phyloP scores from a whole-genome alignment of 2,888 invertebrate species.

The Phytoseiulus persimilis region DNA sequence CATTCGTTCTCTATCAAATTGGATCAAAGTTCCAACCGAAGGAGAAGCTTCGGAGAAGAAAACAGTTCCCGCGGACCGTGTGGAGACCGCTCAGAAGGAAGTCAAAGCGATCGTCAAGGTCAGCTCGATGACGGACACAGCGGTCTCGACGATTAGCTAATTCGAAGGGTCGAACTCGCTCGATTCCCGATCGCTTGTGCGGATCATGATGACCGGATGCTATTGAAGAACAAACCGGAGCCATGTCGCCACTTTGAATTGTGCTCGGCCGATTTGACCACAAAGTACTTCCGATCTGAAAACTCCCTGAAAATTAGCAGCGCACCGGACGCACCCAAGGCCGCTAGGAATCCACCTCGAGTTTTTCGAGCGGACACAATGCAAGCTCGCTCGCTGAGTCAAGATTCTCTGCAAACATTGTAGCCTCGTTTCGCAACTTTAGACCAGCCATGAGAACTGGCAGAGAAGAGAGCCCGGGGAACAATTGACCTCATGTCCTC shows the following conservation, averaged over 20 bases:
- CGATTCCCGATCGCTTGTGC: not conserved
- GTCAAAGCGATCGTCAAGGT: not conserved
- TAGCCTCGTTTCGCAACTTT: not conserved
- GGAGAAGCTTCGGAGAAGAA: not conserved
- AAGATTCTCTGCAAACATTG: conserved; percentile 5
- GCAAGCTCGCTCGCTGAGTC: not conserved
- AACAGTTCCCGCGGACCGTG: not conserved
- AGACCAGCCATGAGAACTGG: not conserved
- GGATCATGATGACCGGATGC: not conserved
- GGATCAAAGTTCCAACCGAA: no score
- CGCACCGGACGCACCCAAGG: conserved; percentile 31
- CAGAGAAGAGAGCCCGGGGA: not conserved
- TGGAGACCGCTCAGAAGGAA: not conserved
- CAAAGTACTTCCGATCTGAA: not conserved
- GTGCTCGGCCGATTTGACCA: not conserved
- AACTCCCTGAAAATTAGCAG: conserved; percentile 33
- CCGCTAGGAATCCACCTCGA: not conserved
- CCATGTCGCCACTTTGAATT: not conserved
- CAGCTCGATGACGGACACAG: not conserved
- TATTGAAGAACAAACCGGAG: not conserved
- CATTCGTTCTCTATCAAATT: no score
- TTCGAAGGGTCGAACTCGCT: not conserved
- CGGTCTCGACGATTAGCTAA: not conserved
- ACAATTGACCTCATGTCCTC: not conserved
- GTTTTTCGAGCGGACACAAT: not conserved